phyloP scores from a whole-genome alignment of 2,113 vertebrate genomes.

The Octodon degus region DNA sequence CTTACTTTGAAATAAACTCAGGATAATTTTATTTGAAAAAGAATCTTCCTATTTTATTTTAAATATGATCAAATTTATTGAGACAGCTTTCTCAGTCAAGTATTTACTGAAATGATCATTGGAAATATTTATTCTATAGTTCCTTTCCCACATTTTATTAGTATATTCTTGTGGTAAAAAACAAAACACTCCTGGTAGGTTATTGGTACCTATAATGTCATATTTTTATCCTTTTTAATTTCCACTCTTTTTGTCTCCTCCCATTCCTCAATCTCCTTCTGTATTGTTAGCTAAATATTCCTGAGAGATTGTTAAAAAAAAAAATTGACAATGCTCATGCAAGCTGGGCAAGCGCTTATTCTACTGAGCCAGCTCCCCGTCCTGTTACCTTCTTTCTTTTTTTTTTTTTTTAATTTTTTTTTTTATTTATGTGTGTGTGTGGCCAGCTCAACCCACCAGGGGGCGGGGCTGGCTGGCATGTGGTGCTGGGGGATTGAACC shows the following conservation, averaged over 20 bases:
- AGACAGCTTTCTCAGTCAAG: not conserved
- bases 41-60: not conserved
- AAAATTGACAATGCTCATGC: not conserved
- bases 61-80: not conserved
- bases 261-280: not conserved
- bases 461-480: too few relatives aligned
- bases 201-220: not conserved
- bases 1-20: not conserved
- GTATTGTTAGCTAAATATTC: not conserved
- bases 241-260: not conserved
- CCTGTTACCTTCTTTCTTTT: not conserved
- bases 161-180: not conserved
- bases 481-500: too few relatives aligned
- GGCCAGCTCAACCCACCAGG: too few relatives aligned
- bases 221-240: not conserved
- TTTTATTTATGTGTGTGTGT: too few relatives aligned
- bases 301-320: not conserved
- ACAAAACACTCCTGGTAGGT: not conserved
- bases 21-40: not conserved
- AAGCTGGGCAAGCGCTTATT: not conserved
- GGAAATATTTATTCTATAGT: not conserved
- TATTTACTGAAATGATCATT: not conserved
- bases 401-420: not conserved
- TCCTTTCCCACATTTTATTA: not conserved
- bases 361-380: too few relatives aligned